These are phyloP conservation scores for Benitochromis conjunctus DNA, from an alignment of 2,113 vertebrate species.

Conservation along the genomic window DNA sequence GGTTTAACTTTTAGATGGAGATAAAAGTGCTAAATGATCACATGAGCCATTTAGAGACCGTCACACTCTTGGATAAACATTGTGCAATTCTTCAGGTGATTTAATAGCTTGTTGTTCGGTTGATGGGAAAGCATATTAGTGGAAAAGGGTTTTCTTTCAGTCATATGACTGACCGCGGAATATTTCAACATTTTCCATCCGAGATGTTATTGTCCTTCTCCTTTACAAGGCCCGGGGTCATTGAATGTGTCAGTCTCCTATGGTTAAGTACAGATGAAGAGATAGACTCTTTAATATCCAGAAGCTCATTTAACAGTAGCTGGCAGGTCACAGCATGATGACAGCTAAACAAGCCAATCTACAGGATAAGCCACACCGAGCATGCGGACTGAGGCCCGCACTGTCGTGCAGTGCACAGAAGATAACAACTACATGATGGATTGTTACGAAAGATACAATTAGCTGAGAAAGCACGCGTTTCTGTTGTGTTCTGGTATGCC, in stretches of 20 bases:
- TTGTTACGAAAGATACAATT: conserved; percentile 5
- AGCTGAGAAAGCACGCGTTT: background rate
- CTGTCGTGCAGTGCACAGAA: background rate
- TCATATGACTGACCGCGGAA: conserved; percentile 45
- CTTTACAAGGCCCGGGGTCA: conserved; percentile 10
- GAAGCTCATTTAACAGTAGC: conserved; percentile 61
- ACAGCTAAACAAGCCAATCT: conserved; percentile 66
- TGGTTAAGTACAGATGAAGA: conserved; percentile 65
- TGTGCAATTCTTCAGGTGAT: conserved; percentile 58
- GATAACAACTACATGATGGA: conserved; percentile 3
- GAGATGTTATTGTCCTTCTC: conserved; percentile 30
- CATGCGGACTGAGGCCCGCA: conserved; percentile 1
- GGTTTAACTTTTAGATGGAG: conserved; percentile 68
- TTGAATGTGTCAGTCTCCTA: conserved; percentile 58
- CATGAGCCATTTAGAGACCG: conserved; percentile 43
- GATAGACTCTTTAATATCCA: conserved; percentile 76
- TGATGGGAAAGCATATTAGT: conserved; percentile 30
- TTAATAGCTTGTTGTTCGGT: conserved; percentile 46
- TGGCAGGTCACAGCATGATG: conserved; percentile 69
- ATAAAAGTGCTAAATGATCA: conserved; percentile 60
- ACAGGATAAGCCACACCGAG: conserved; percentile 44
- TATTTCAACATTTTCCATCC: conserved; percentile 48
- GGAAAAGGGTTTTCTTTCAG: conserved; percentile 40
- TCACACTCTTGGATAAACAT: conserved; percentile 69
- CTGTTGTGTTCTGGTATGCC: background rate